A percentile compares a stretch with the other conserved stretches of the same genome.
Conservation (phyloP, 1,140 invertebrate species). For the Calosoma granatense region DNA sequence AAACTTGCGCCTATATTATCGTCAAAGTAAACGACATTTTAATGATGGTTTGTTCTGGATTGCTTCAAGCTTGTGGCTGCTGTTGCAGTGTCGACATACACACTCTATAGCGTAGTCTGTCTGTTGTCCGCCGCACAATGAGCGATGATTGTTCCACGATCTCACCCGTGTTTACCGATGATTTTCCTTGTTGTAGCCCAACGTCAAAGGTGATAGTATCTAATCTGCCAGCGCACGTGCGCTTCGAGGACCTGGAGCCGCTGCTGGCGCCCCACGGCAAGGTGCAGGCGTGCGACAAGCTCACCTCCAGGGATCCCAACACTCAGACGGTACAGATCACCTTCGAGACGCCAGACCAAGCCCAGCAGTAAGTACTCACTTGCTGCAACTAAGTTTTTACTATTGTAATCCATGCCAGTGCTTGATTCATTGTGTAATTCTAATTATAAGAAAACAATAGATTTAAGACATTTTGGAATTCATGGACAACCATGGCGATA, state of each 20-base stretch:
- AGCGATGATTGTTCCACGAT: too few relatives aligned
- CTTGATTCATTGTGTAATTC: background rate
- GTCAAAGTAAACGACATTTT: slow-evolving; percentile 2
- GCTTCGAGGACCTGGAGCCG: slow-evolving; percentile 75
- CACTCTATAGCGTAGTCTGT: too few relatives aligned
- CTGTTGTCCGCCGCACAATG: too few relatives aligned
- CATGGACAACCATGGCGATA: too few relatives aligned
- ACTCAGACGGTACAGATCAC: slow-evolving; percentile 72
- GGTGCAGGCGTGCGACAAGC: slow-evolving; percentile 76
- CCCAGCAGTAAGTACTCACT: slow-evolving; percentile 74
- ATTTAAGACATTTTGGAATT: background rate
- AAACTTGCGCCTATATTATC: slow-evolving; percentile 1
- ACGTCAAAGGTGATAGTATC: slow-evolving; percentile 75
- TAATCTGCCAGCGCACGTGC: slow-evolving; percentile 69
- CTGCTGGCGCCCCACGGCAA: slow-evolving; percentile 69
- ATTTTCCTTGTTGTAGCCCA: slow-evolving; percentile 48
- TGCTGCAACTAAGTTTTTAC: too few relatives aligned
- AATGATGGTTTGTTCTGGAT: background rate
- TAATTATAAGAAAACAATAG: background rate
- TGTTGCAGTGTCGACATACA: too few relatives aligned
- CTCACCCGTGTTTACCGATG: background rate
- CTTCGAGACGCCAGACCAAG: slow-evolving; percentile 79
- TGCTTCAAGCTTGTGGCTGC: too few relatives aligned
- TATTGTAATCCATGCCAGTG: too few relatives aligned
- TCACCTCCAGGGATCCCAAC: slow-evolving; percentile 64